Percentiles rank a stretch among this genome's conserved stretches.
These are phyloP conservation scores for Epistrophella euchroma DNA, from an alignment of 2,888 invertebrate species.

Conservation along the genomic window DNA sequence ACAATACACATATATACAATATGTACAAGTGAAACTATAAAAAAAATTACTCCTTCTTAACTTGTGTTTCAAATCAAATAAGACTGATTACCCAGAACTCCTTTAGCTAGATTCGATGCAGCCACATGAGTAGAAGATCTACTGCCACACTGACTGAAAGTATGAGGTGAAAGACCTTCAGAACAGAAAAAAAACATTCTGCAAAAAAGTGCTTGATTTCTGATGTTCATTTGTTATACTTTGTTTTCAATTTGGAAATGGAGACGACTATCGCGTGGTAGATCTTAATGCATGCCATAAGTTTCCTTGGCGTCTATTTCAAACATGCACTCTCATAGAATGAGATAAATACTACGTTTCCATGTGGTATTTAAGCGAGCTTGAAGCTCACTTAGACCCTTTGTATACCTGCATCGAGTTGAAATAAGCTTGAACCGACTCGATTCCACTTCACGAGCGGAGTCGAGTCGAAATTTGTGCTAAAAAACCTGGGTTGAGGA, in stretches of 20 bases:
- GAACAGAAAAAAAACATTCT: background rate
- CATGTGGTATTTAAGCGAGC: too few species aligned
- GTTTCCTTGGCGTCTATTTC: constrained; percentile 37
- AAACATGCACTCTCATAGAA: constrained; percentile 42
- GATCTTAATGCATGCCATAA: constrained; percentile 34
- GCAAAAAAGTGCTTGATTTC: constrained; percentile 61
- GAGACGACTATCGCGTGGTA: background rate
- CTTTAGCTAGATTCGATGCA: constrained; percentile 7
- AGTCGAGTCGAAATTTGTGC: too few species aligned
- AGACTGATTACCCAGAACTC: constrained; percentile 72
- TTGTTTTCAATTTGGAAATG: constrained; percentile 24
- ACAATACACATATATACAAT: too few species aligned
- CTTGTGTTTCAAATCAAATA: constrained; percentile 74
- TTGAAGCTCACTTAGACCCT: too few species aligned
- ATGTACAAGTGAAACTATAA: constrained; percentile 16
- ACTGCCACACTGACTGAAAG: constrained; percentile 9
- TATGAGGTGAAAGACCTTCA: background rate
- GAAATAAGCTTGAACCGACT: too few species aligned
- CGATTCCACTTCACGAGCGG: too few species aligned
- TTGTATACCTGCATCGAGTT: too few species aligned
- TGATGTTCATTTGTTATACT: constrained; percentile 64
- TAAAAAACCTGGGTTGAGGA: too few species aligned
- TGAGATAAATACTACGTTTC: too few species aligned
- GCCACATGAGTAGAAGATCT: constrained; percentile 1
- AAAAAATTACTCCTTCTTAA: constrained; percentile 63